Conservation (phyloP, 2,888 invertebrate species). For the Apoda limacodes region DNA sequence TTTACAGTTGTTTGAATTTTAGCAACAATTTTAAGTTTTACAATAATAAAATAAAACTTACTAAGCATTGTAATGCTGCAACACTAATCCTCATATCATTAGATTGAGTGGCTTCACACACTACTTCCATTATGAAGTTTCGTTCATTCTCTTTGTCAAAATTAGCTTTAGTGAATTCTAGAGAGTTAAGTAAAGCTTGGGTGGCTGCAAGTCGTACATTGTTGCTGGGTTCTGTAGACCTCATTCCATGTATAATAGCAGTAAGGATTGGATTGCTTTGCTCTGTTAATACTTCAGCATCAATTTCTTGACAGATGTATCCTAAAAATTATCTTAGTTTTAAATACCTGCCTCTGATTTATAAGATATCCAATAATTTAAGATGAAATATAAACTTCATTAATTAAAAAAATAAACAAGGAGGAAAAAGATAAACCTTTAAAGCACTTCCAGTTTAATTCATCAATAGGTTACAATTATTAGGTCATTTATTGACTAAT, state of each 20-base stretch:
- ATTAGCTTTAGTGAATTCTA: slow-evolving; percentile 98
- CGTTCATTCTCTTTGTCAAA: slow-evolving; percentile 98
- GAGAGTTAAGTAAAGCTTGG: slow-evolving; percentile 94
- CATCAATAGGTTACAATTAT: too few species aligned
- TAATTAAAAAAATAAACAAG: background rate
- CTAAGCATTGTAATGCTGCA: slow-evolving; percentile 97
- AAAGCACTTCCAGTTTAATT: too few species aligned
- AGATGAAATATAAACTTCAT: background rate
- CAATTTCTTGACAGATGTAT: slow-evolving; percentile 98
- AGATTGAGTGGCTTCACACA: slow-evolving; percentile 98
- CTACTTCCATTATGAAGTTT: slow-evolving; percentile 99
- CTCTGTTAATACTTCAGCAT: slow-evolving; percentile 89
- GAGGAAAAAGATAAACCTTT: slow-evolving; percentile 1
- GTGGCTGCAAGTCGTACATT: slow-evolving; percentile 97
- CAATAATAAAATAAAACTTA: slow-evolving; percentile 37
- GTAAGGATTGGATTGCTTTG: slow-evolving; percentile 98
- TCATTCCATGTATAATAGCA: slow-evolving; percentile 99
- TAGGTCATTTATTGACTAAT: too few species aligned
- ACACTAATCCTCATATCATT: slow-evolving; percentile 92
- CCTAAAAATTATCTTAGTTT: slow-evolving; percentile 31
- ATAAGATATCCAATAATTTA: too few species aligned
- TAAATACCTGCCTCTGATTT: too few species aligned
- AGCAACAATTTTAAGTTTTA: background rate
- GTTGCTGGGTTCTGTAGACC: slow-evolving; percentile 91
- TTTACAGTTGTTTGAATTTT: background rate